Conservation (phyloP, 1,140 invertebrate genomes). For the Drosophila sp. region DNA sequence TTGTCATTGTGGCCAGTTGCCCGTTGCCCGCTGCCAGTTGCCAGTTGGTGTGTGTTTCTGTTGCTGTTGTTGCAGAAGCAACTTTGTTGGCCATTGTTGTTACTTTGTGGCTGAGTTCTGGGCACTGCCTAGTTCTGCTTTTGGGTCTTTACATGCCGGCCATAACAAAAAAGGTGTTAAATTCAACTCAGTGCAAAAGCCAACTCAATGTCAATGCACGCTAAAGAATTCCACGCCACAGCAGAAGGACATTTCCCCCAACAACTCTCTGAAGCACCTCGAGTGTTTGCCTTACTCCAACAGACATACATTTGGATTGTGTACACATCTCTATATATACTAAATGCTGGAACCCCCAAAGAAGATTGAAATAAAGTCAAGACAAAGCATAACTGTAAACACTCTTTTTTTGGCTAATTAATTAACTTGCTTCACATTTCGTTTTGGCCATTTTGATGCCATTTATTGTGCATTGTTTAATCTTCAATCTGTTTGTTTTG, state of each 20-base stretch:
- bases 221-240: slow-evolving; percentile 67
- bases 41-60: slow-evolving; percentile 15
- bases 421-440: slow-evolving; percentile 62
- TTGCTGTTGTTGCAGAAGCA: slow-evolving; percentile 21
- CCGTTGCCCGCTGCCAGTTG: slow-evolving; percentile 12
- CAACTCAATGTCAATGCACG: slow-evolving; percentile 66
- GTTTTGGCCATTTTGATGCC: slow-evolving; percentile 45
- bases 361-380: slow-evolving; percentile 64
- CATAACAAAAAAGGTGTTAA: slow-evolving; percentile 81
- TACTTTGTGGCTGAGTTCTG: slow-evolving; percentile 25
- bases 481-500: slow-evolving; percentile 2
- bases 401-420: slow-evolving; percentile 47
- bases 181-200: slow-evolving; percentile 68
- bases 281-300: slow-evolving; percentile 57
- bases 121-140: slow-evolving; percentile 59
- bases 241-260: slow-evolving; percentile 73
- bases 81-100: slow-evolving; percentile 55
- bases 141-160: slow-evolving; percentile 74
- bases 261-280: slow-evolving; percentile 53
- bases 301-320: slow-evolving; percentile 31
- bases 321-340: slow-evolving; percentile 1
- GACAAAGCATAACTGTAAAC: slow-evolving; percentile 52
- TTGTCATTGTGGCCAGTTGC: slow-evolving; percentile 57
- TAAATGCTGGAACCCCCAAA: slow-evolving; percentile 18
- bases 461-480: slow-evolving; percentile 71